phyloP scores from a whole-genome alignment of 2,113 vertebrate genomes.

The Colinus virginianus region DNA sequence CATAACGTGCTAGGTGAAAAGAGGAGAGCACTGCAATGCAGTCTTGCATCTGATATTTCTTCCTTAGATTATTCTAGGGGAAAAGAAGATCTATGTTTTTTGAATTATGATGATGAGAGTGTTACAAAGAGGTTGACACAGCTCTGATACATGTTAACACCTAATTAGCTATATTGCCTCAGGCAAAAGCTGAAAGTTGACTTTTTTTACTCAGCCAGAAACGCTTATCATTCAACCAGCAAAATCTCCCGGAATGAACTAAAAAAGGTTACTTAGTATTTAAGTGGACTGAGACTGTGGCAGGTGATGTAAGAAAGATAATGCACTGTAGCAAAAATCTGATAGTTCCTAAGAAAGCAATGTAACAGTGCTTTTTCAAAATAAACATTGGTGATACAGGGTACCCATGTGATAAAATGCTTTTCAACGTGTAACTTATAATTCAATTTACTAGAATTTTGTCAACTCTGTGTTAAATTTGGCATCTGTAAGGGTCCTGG shows the following conservation, averaged over 20 bases:
- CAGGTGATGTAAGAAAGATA: background rate
- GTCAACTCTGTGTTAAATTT: slow-evolving; percentile 2
- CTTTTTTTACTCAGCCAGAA: background rate
- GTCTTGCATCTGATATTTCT: background rate
- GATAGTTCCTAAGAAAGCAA: background rate
- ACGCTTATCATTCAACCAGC: background rate
- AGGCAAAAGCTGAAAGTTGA: background rate
- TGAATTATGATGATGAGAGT: background rate
- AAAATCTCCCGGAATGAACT: background rate
- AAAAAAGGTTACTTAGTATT: background rate
- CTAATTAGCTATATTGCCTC: background rate
- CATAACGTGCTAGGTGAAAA: background rate
- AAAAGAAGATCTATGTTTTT: background rate
- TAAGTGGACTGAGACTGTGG: background rate
- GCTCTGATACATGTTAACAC: background rate
- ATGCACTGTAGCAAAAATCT: background rate
- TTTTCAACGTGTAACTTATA: background rate
- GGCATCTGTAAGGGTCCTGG: background rate
- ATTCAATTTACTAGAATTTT: background rate
- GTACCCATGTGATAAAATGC: fast-evolving
- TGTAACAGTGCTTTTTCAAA: background rate
- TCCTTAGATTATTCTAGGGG: background rate
- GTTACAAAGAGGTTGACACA: slow-evolving; percentile 3
- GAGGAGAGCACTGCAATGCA: slow-evolving; percentile 4
- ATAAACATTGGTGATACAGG: background rate